These are phyloP conservation scores for Ophiodon elongatus DNA, from an alignment of 2,113 vertebrate species.

Conservation along the genomic window DNA sequence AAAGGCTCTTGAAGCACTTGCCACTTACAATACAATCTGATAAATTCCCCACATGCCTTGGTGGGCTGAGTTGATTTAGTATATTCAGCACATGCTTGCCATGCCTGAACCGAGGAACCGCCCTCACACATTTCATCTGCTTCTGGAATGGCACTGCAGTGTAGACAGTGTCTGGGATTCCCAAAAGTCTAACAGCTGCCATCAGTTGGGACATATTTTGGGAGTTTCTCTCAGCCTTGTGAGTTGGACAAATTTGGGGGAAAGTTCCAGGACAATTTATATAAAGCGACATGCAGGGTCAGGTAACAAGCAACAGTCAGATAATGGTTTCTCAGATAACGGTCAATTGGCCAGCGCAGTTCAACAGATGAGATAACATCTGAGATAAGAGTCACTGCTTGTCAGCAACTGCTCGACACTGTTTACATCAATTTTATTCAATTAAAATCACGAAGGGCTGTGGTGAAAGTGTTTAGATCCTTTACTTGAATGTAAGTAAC, in stretches of 20 bases:
- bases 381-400: not conserved
- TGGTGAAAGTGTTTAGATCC: not conserved
- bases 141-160: slow-evolving; percentile 27
- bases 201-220: slow-evolving; percentile 15
- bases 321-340: slow-evolving; percentile 18
- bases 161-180: slow-evolving; percentile 39
- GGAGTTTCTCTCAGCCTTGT: slow-evolving; percentile 11
- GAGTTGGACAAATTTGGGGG: slow-evolving; percentile 15
- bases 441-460: not conserved
- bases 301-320: not conserved
- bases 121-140: slow-evolving; percentile 56
- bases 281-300: not conserved
- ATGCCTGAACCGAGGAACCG: slow-evolving; percentile 21
- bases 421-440: slow-evolving; percentile 8
- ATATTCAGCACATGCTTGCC: slow-evolving; percentile 56
- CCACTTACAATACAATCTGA: not conserved
- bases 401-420: not conserved
- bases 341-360: not conserved
- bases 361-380: not conserved
- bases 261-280: not conserved
- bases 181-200: slow-evolving; percentile 16
- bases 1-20: slow-evolving; percentile 13
- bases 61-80: slow-evolving; percentile 36
- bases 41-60: slow-evolving; percentile 15
- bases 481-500: not conserved